Percentiles rank a stretch among this genome's conserved stretches.
phyloP scores from a whole-genome alignment of 2,797 vertebrate genomes.

The Pipistrellus kuhlii region DNA sequence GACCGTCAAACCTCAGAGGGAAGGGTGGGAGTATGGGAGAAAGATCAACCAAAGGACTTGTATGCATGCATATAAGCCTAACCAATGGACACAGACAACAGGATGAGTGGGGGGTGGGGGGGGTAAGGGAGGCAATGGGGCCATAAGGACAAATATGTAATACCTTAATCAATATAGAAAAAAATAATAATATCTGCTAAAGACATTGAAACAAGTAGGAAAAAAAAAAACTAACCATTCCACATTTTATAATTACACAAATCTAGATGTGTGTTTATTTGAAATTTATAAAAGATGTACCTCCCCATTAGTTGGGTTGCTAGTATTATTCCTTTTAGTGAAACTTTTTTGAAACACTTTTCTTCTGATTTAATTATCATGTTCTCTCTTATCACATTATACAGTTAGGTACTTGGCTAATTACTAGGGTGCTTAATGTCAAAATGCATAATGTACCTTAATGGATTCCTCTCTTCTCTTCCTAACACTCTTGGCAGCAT shows the following conservation, averaged over 20 bases:
- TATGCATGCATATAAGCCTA: too few species aligned
- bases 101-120: too few species aligned
- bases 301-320: not conserved
- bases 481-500: not conserved
- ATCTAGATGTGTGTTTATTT: not conserved
- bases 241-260: not conserved
- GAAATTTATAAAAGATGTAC: not conserved
- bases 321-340: conserved; percentile 23
- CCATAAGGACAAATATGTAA: too few species aligned
- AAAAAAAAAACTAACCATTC: not conserved
- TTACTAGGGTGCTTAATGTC: conserved; percentile 80
- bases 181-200: too few species aligned
- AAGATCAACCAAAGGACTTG: too few species aligned
- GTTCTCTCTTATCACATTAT: conserved; percentile 76
- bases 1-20: too few species aligned
- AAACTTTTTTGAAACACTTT: conserved; percentile 45
- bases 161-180: too few species aligned
- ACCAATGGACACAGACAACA: too few species aligned
- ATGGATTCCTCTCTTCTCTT: conserved; percentile 54
- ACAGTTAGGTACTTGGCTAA: conserved; percentile 82
- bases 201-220: not conserved
- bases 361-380: conserved; percentile 62
- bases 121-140: too few species aligned
- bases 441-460: conserved; percentile 76
- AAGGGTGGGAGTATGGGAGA: too few species aligned